Evolutionary conservation across 1,140 invertebrate species (phyloP).

Genomic region (Watersipora subatra): DNA sequence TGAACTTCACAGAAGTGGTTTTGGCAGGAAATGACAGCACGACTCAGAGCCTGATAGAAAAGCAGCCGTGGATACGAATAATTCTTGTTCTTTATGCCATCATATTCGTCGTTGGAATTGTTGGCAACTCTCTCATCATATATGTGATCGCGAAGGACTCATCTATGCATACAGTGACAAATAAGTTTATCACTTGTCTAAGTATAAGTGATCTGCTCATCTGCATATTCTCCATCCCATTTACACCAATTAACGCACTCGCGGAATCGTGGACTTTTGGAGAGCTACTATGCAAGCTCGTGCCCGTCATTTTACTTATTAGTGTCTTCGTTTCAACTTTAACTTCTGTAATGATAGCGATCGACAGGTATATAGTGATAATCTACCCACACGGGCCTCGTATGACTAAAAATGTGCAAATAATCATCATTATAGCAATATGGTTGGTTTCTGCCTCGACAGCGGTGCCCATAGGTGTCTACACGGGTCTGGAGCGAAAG

Average conservation of each 20-base stretch:
- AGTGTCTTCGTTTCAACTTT: slow-evolving; percentile 46
- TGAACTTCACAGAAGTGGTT: too few species aligned
- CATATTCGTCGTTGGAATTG: slow-evolving; percentile 33
- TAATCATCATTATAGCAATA: slow-evolving; percentile 35
- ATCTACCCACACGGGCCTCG: slow-evolving; percentile 41
- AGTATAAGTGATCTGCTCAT: slow-evolving; percentile 86
- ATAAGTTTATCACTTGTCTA: slow-evolving; percentile 90
- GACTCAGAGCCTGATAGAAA: too few species aligned
- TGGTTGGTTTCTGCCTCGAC: slow-evolving; percentile 42
- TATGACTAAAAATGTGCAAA: slow-evolving; percentile 31
- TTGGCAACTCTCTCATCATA: slow-evolving; percentile 73
- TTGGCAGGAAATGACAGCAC: too few species aligned
- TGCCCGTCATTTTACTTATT: slow-evolving; percentile 44
- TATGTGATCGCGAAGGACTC: slow-evolving; percentile 74
- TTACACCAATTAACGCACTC: slow-evolving; percentile 30
- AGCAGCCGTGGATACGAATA: too few species aligned
- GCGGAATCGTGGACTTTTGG: slow-evolving; percentile 42
- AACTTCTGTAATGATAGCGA: slow-evolving; percentile 45
- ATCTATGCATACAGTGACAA: slow-evolving; percentile 92
- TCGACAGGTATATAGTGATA: slow-evolving; percentile 45
- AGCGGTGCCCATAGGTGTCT: slow-evolving; percentile 44
- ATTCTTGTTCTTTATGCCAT: slow-evolving; percentile 31
- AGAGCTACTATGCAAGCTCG: slow-evolving; percentile 38
- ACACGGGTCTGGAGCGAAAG: slow-evolving; percentile 21
- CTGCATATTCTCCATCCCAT: slow-evolving; percentile 72